Conservation (phyloP, 2,113 vertebrate species). For the Onychorhynchus coronatus region DNA sequence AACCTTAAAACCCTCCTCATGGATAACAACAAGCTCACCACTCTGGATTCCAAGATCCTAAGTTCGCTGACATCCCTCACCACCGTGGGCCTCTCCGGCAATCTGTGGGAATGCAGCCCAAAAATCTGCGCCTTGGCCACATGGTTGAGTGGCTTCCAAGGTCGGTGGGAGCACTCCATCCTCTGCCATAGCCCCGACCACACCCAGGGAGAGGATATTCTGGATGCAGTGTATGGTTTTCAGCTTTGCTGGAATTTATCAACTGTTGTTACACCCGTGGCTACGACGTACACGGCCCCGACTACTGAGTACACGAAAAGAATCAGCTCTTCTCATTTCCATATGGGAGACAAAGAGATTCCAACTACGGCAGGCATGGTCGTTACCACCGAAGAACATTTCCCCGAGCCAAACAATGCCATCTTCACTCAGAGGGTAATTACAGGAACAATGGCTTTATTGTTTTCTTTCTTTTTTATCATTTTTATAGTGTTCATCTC, state of each 20-base stretch:
- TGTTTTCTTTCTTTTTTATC: conserved; percentile 99
- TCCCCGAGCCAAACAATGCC: conserved; percentile 89
- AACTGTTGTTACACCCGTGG: conserved; percentile 81
- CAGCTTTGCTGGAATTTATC: conserved; percentile 98
- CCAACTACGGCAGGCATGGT: conserved; percentile 87
- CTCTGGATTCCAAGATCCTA: conserved; percentile 87
- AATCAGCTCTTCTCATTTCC: conserved; percentile 91
- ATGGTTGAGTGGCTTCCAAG: conserved; percentile 94
- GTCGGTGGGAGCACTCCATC: conserved; percentile 97
- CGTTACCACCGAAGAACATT: conserved; percentile 88
- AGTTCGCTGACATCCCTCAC: conserved; percentile 87
- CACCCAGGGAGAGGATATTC: conserved; percentile 98
- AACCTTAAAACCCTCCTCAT: conserved; percentile 94
- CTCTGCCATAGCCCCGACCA: conserved; percentile 94
- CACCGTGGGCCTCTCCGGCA: conserved; percentile 91
- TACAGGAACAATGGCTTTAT: conserved; percentile 98
- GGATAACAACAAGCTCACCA: conserved; percentile 97
- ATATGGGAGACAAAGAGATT: conserved; percentile 93
- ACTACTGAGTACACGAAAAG: conserved; percentile 91
- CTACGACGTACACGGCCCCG: conserved; percentile 78
- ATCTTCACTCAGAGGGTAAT: conserved; percentile 96
- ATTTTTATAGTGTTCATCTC: conserved; percentile 99
- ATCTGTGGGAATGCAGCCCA: conserved; percentile 98
- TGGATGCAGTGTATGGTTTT: conserved; percentile 96
- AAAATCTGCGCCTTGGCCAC: conserved; percentile 92